A percentile compares a stretch with the other conserved stretches of the same genome.
Conservation (phyloP, 2,113 vertebrate genomes). For the Callaeas wilsoni region DNA sequence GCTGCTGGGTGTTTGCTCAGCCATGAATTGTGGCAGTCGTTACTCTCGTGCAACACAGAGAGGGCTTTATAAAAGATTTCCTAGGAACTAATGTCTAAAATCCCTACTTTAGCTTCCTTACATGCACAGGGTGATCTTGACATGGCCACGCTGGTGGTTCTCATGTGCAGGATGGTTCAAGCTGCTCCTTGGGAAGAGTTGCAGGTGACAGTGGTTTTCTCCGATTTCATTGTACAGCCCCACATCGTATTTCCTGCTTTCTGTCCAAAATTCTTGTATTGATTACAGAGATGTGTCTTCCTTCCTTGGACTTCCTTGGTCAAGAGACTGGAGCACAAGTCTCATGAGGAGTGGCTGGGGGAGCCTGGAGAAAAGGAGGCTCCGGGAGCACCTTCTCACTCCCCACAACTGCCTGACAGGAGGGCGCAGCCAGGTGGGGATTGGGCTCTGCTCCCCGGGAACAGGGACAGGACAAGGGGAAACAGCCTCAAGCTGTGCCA, state of each 20-base stretch:
- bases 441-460: background rate
- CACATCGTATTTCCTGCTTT: accelerated
- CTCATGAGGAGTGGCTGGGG: background rate
- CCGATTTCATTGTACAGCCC: background rate
- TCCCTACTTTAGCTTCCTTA: background rate
- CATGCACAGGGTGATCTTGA: background rate
- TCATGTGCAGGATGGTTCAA: background rate
- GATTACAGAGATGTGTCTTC: background rate
- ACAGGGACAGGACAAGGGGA: background rate
- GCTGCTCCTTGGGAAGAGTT: background rate
- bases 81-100: background rate
- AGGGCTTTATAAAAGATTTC: background rate
- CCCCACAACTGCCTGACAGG: background rate
- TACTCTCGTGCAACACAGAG: background rate
- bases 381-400: background rate
- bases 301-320: background rate
- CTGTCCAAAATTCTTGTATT: background rate
- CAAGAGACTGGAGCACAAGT: no score
- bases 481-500: accelerated
- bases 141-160: accelerated
- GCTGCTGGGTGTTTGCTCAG: background rate
- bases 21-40: background rate
- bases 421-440: background rate
- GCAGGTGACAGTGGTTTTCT: background rate
- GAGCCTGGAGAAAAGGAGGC: background rate